These are phyloP conservation scores for Anthopleura xanthogrammica DNA, from an alignment of 92 coral and sea anemone species.

Conservation along the genomic window DNA sequence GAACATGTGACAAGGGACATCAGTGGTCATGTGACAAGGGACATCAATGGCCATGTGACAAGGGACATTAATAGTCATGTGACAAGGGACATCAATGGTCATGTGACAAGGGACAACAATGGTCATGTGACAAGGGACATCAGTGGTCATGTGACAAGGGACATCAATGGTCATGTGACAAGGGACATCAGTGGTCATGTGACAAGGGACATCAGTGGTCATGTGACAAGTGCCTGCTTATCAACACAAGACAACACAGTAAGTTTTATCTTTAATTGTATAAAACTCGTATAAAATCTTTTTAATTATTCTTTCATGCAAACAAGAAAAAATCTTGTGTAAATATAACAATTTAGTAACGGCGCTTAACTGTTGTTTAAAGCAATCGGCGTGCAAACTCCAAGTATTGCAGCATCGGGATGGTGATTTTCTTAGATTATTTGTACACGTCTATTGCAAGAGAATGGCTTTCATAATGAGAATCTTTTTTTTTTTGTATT, in stretches of 20 bases:
- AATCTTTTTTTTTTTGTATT: too few relatives aligned
- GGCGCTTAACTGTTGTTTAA: too few relatives aligned
- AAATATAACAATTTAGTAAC: neutral
- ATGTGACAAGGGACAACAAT: neutral
- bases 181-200: neutral
- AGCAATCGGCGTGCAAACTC: too few relatives aligned
- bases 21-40: neutral
- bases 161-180: neutral
- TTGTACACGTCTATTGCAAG: too few relatives aligned
- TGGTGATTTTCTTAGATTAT: too few relatives aligned
- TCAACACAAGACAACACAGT: neutral
- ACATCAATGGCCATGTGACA: neutral
- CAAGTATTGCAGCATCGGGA: too few relatives aligned
- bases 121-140: neutral
- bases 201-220: neutral
- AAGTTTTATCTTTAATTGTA: neutral
- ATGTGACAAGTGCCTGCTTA: neutral
- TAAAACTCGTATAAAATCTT: neutral
- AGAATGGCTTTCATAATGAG: too few relatives aligned
- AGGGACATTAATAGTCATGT: neutral
- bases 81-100: neutral
- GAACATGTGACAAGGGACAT: neutral
- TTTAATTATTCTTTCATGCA: neutral
- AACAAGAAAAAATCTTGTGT: neutral
- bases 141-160: neutral